phyloP scores from a whole-genome alignment of 2,888 invertebrate genomes.

The Mimumesa dahlbomi region DNA sequence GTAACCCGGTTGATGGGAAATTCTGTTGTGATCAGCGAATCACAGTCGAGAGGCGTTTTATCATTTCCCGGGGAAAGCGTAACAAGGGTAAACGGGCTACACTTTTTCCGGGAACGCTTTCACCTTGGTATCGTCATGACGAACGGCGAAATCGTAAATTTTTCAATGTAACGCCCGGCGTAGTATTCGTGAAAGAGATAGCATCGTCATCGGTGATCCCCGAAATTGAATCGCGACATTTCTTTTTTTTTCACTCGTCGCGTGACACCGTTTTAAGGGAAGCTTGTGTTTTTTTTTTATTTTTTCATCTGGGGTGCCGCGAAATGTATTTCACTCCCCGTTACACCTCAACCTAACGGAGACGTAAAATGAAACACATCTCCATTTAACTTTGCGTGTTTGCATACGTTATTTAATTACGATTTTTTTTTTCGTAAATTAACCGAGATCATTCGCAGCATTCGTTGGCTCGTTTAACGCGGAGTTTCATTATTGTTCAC shows the following conservation, averaged over 20 bases:
- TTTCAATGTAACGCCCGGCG: conserved; percentile 11
- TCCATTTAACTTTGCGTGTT: too few species aligned
- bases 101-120: conserved; percentile 1
- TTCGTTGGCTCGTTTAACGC: conserved; percentile 33
- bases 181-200: conserved; percentile 7
- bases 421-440: too few species aligned
- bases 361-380: too few species aligned
- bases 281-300: background rate
- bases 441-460: background rate
- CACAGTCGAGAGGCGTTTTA: background rate
- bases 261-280: background rate
- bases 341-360: too few species aligned
- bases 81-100: background rate
- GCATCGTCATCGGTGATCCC: conserved; percentile 19
- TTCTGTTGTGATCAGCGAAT: background rate
- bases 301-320: too few species aligned
- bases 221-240: conserved; percentile 18
- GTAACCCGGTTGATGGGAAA: background rate
- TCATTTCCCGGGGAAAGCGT: background rate
- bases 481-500: conserved; percentile 24
- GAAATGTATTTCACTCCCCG: too few species aligned
- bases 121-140: background rate
- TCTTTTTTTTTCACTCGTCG: conserved; percentile 4
- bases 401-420: too few species aligned
- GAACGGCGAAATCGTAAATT: conserved; percentile 18